Conservation (phyloP, 2,797 vertebrate genomes). For the Clarias fuscus region DNA sequence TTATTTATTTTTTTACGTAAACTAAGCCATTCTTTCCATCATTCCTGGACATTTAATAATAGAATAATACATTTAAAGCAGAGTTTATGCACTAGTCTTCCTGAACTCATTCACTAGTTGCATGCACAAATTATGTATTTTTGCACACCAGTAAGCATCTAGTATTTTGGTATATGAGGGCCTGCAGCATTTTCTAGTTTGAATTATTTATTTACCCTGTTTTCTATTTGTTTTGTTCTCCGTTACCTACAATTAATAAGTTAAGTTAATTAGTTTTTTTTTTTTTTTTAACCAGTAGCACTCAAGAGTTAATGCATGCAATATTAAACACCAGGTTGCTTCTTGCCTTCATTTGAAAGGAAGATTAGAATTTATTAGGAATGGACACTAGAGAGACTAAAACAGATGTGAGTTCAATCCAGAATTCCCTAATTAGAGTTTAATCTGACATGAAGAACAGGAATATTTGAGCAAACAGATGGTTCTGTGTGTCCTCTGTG, state of each 20-base stretch:
- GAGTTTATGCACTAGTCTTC: neutral
- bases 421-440: constrained; percentile 77
- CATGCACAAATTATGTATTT: neutral
- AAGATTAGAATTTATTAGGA: constrained; percentile 27
- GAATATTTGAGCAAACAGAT: constrained; percentile 78
- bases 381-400: constrained; percentile 62
- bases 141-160: neutral
- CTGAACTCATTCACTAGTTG: neutral
- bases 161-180: neutral
- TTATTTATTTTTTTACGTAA: neutral
- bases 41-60: neutral
- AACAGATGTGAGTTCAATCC: constrained; percentile 69
- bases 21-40: neutral
- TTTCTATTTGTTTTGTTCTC: neutral
- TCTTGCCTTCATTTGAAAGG: constrained; percentile 17
- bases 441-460: constrained; percentile 75
- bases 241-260: neutral
- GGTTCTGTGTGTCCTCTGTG: constrained; percentile 58
- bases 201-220: neutral
- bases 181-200: neutral
- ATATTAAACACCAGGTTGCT: constrained; percentile 13
- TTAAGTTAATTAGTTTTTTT: neutral
- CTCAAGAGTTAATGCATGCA: constrained; percentile 11
- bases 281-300: neutral
- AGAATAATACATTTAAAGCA: neutral